Percentiles rank a stretch among this genome's conserved stretches.
These are phyloP conservation scores for Lepas anatifera DNA, from an alignment of 2,888 invertebrate genomes.

Conservation along the genomic window DNA sequence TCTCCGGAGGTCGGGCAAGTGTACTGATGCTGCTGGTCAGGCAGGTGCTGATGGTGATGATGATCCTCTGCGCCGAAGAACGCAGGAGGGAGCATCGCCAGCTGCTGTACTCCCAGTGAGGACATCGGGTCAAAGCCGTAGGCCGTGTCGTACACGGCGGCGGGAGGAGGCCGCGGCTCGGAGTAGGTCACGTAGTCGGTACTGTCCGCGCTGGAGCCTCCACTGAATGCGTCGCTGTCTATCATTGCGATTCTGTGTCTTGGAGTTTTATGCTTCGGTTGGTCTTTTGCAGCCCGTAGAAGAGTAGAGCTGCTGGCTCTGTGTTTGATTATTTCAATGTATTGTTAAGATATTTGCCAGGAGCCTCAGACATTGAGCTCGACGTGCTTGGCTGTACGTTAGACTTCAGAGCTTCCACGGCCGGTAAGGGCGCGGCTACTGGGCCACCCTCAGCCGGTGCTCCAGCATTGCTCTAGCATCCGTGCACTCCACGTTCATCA, in stretches of 20 bases:
- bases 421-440: too few relatives aligned
- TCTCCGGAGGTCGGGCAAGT: constrained; percentile 18
- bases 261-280: too few relatives aligned
- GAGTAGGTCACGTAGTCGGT: constrained; percentile 9
- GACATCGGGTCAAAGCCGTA: not conserved
- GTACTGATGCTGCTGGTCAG: constrained; percentile 14
- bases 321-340: too few relatives aligned
- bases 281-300: not conserved
- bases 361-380: too few relatives aligned
- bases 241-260: not conserved
- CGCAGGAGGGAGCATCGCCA: not conserved
- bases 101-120: not conserved
- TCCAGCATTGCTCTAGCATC: too few relatives aligned
- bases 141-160: not conserved
- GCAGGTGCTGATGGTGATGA: not conserved
- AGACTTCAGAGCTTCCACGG: not conserved
- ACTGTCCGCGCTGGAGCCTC: constrained; percentile 12
- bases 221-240: not conserved
- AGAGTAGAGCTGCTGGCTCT: not conserved
- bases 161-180: constrained; percentile 4
- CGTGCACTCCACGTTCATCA: too few relatives aligned
- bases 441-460: too few relatives aligned
- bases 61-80: not conserved
- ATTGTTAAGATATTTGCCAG: too few relatives aligned
- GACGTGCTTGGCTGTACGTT: too few relatives aligned